These are phyloP conservation scores for Proctacanthus coquilletti DNA, from an alignment of 1,140 invertebrate species.

Conservation along the genomic window DNA sequence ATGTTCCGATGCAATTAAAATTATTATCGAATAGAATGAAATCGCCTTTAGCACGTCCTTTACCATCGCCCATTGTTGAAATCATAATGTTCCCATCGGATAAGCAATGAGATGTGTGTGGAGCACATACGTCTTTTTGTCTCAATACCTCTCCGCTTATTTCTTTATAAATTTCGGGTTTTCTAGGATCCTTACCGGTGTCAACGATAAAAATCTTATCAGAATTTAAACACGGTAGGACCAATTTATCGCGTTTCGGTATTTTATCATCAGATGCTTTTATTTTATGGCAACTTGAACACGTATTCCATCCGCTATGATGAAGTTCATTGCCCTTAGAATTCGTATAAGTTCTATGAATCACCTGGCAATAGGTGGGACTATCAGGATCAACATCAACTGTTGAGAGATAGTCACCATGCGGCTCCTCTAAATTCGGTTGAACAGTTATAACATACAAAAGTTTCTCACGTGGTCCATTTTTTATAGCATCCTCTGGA, in stretches of 20 bases:
- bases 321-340: constrained; percentile 78
- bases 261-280: constrained; percentile 33
- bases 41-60: constrained; percentile 68
- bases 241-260: constrained; percentile 55
- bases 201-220: constrained; percentile 79
- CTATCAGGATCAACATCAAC: constrained; percentile 84
- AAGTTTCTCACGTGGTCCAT: constrained; percentile 66
- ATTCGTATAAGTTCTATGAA: constrained; percentile 68
- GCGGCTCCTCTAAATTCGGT: constrained; percentile 41
- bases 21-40: constrained; percentile 82
- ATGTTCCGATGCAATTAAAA: constrained; percentile 48
- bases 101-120: constrained; percentile 89
- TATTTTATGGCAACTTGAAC: constrained; percentile 65
- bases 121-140: constrained; percentile 53
- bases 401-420: constrained; percentile 78
- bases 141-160: constrained; percentile 60
- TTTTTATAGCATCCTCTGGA: constrained; percentile 65
- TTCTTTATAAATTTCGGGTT: constrained; percentile 39
- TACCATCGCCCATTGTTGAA: constrained; percentile 73
- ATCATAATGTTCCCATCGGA: constrained; percentile 88
- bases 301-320: constrained; percentile 92
- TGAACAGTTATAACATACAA: constrained; percentile 78
- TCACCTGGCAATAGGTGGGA: constrained; percentile 71
- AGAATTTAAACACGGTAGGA: constrained; percentile 69
- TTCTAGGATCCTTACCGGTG: constrained; percentile 49